Base-by-base conservation (phyloP, 2,113 vertebrate genomes). In the Seriola aureovittata region DNA sequence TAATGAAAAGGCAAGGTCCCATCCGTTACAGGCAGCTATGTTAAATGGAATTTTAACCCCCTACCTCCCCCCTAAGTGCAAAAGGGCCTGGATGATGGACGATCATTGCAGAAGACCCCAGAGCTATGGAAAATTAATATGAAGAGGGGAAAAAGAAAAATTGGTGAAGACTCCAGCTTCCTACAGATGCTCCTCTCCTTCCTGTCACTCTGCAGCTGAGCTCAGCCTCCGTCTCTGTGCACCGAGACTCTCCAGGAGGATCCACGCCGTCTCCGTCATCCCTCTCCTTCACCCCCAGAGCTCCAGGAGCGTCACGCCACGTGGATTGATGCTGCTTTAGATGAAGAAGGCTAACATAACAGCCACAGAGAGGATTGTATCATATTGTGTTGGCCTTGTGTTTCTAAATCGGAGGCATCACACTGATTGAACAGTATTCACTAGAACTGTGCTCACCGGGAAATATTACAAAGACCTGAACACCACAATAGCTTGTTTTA, bases 1-100 rank as follows among this genome's bases (percentile, higher is more conserved):
- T 94, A 93, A 94, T 94, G 92, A 93, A 93, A 93, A 90, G 89
- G 85, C 91, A 92, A 91, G 92, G 90, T 88, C 90, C 80, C 87
- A 94, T 94, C 86, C 46, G 80, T 93, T 92, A 92, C 80, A 81
- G 80, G 78, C 70, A 65, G 72, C 80, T 52, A 75, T 87, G 82
- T 82, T 81, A 93, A 94, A 95, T 95, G 92, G 91, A 88, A 83
- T 89, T 93, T 88, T 86, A 89, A 89, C 75, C 84, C 70, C 62
- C 17, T 16, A 2, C 19, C 19, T 54, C 62, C 70, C 68, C 54
- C 59, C 64, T 63, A 84, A 67, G 86, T 82, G 82, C 64, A 84
- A 74, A 89, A 67, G 70, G 74, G 71, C 78, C 63, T 58, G 83
- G 46, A 88, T 92, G 90, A 94, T 89, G 72, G 78, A 93, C 25